phyloP scores from a whole-genome alignment of 2,888 invertebrate genomes.

The Fragum sueziense region DNA sequence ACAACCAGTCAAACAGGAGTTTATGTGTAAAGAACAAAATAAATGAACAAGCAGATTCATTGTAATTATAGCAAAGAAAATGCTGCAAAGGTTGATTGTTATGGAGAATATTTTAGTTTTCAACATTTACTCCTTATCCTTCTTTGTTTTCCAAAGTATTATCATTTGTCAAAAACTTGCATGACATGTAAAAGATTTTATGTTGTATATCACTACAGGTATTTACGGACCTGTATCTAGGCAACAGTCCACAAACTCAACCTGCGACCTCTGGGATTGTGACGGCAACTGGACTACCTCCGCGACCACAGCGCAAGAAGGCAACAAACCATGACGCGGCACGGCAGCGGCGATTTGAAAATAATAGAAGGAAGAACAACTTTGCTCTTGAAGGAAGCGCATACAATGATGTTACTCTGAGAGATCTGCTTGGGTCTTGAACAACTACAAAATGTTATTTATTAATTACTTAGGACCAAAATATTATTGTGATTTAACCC shows the following conservation, averaged over 20 bases:
- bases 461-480: not conserved
- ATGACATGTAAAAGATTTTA: not conserved
- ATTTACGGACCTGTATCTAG: conserved; percentile 69
- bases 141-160: not conserved
- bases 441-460: not conserved
- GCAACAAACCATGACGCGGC: conserved; percentile 46
- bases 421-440: conserved; percentile 59
- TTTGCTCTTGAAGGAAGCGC: conserved; percentile 69
- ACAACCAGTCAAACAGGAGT: too few relatives aligned
- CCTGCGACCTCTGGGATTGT: conserved; percentile 52
- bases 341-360: conserved; percentile 39
- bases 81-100: too few relatives aligned
- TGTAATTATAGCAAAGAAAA: too few relatives aligned
- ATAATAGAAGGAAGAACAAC: conserved; percentile 54
- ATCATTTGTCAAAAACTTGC: not conserved
- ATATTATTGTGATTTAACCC: too few relatives aligned
- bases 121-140: not conserved
- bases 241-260: conserved; percentile 68
- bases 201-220: too few relatives aligned
- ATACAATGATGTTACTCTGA: conserved; percentile 62
- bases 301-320: conserved; percentile 54
- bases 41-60: too few relatives aligned
- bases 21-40: too few relatives aligned
- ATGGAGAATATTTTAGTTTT: too few relatives aligned
- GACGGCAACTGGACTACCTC: conserved; percentile 45